A percentile compares a stretch with the other conserved stretches of the same genome.
phyloP scores from a whole-genome alignment of 2,888 invertebrate species.

The Odiellus spinosus region DNA sequence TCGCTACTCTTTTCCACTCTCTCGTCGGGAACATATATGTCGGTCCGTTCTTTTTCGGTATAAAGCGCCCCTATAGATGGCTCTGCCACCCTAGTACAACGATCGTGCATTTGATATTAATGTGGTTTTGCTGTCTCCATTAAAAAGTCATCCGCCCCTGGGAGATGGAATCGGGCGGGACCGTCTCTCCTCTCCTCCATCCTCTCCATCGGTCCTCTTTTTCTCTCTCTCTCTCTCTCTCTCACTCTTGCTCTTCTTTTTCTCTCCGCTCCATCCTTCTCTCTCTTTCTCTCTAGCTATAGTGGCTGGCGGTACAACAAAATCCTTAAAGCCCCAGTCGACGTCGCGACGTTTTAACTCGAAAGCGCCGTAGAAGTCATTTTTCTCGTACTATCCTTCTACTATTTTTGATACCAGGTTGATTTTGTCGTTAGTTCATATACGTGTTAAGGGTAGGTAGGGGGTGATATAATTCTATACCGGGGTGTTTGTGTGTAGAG shows the following conservation, averaged over 20 bases:
- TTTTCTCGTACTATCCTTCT: too few species aligned
- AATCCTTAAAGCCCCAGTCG: neutral
- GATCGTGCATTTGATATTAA: conserved; percentile 23
- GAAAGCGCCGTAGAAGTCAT: too few species aligned
- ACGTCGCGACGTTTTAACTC: too few species aligned
- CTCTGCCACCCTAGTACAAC: conserved; percentile 6
- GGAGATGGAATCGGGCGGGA: conserved; percentile 9
- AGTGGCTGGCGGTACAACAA: neutral
- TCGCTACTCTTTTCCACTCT: too few species aligned
- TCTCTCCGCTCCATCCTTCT: conserved; percentile 5
- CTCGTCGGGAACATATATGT: too few species aligned
- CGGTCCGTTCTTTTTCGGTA: too few species aligned
- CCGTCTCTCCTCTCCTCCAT: conserved; percentile 3
- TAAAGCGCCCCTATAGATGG: too few species aligned
- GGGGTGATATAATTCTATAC: too few species aligned
- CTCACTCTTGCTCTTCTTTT: conserved; percentile 4
- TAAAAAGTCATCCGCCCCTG: conserved; percentile 22
- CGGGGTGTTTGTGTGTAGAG: too few species aligned
- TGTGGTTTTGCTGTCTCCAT: conserved; percentile 24
- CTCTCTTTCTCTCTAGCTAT: conserved; percentile 3
- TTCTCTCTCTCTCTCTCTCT: conserved; percentile 6
- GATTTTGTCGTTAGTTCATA: too few species aligned
- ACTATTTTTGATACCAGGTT: too few species aligned
- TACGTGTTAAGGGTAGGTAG: too few species aligned
- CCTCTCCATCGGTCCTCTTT: conserved; percentile 2